These are phyloP conservation scores for Gymnarchus niloticus DNA, from an alignment of 2,113 vertebrate genomes.

Conservation along the genomic window DNA sequence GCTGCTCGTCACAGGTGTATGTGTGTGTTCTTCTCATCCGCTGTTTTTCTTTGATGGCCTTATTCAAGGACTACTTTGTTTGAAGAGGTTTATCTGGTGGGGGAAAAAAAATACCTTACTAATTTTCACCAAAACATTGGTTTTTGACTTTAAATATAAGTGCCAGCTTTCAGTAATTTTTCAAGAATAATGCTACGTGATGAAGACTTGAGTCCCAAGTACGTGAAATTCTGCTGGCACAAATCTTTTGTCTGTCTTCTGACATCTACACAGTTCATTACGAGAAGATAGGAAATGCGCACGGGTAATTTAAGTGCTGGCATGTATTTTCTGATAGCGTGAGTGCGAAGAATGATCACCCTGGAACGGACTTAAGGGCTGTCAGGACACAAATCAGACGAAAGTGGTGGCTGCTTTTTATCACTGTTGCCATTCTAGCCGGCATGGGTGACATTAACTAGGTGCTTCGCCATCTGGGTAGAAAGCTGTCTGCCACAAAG, in stretches of 20 bases:
- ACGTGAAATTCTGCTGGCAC: neutral
- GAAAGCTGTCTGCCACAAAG: neutral
- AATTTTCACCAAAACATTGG: neutral
- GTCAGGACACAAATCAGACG: neutral
- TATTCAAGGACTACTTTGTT: neutral
- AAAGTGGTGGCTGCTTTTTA: neutral
- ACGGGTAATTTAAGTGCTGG: neutral
- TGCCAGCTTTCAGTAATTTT: neutral
- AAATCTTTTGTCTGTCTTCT: neutral
- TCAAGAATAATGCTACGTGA: neutral
- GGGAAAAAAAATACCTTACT: neutral
- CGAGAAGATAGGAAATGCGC: neutral
- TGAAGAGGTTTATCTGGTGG: neutral
- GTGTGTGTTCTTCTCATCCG: neutral
- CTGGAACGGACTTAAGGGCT: neutral
- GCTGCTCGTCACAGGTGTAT: no score
- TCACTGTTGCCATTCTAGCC: neutral
- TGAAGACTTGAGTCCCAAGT: neutral
- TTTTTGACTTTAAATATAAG: neutral
- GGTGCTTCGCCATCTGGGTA: neutral
- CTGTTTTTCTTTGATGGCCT: neutral
- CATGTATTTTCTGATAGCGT: neutral
- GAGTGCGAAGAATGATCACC: conserved; percentile 7
- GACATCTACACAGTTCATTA: neutral
- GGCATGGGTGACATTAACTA: neutral